These are phyloP conservation scores for Heliconius ethilla DNA, from an alignment of 2,888 invertebrate species.

Conservation along the genomic window DNA sequence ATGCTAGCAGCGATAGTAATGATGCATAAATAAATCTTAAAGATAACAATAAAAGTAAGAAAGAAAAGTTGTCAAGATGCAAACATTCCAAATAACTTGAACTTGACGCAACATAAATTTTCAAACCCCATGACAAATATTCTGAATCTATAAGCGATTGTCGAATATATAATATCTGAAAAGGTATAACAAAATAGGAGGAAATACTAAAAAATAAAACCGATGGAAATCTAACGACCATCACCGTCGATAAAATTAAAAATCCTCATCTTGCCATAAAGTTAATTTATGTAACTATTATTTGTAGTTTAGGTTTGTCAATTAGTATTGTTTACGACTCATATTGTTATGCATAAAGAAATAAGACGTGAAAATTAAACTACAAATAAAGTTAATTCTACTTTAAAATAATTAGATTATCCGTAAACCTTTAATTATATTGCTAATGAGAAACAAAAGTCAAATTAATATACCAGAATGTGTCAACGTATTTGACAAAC, in stretches of 20 bases:
- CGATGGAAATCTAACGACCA: conserved; percentile 52
- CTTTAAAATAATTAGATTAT: conserved; percentile 20
- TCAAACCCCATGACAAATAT: conserved; percentile 80
- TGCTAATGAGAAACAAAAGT: conserved; percentile 21
- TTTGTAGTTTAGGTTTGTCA: conserved; percentile 48
- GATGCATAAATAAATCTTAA: conserved; percentile 69
- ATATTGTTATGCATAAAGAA: not conserved
- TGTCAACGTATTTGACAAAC: conserved; percentile 27
- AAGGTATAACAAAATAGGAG: conserved; percentile 45
- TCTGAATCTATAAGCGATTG: conserved; percentile 60
- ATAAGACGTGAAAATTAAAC: conserved; percentile 30
- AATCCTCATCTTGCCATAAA: conserved; percentile 26
- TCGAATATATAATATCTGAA: conserved; percentile 55
- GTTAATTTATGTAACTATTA: conserved; percentile 30
- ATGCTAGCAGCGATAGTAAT: conserved; percentile 60
- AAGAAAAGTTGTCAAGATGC: conserved; percentile 82
- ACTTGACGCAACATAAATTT: conserved; percentile 71
- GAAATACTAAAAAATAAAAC: conserved; percentile 40
- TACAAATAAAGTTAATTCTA: conserved; percentile 41
- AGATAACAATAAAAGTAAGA: conserved; percentile 60
- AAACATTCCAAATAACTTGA: conserved; percentile 77
- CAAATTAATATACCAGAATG: conserved; percentile 10
- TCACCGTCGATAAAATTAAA: conserved; percentile 53
- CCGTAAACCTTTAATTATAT: conserved; percentile 10
- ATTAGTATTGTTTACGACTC: not conserved